A percentile compares a stretch with the other conserved stretches of the same genome.
phyloP scores from a whole-genome alignment of 2,113 vertebrate species.

The Halichoerus grypus region DNA sequence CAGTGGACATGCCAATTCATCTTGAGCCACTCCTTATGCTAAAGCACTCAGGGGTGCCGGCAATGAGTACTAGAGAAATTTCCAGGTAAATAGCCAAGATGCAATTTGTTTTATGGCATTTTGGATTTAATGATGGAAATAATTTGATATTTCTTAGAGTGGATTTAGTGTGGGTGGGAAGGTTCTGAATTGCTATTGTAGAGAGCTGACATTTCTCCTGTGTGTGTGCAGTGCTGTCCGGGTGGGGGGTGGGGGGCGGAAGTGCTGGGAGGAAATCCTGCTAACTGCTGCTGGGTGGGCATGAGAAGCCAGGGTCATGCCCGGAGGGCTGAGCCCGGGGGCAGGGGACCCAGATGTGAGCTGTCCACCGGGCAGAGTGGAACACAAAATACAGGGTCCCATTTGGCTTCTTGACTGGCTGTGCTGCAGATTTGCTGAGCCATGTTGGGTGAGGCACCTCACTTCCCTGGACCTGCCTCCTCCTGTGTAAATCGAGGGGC shows the following conservation, averaged over 20 bases:
- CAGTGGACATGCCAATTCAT: slow-evolving; percentile 26
- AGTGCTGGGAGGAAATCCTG: neutral
- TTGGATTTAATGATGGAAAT: slow-evolving; percentile 80
- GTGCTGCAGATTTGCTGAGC: neutral
- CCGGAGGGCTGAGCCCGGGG: fast-evolving
- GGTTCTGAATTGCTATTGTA: neutral
- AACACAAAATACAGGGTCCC: neutral
- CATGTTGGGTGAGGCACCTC: fast-evolving
- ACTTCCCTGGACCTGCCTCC: neutral
- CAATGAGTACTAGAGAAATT: slow-evolving; percentile 45
- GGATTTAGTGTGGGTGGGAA: slow-evolving; percentile 54
- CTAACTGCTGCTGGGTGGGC: neutral
- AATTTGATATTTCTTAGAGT: slow-evolving; percentile 72
- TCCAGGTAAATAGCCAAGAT: slow-evolving; percentile 67
- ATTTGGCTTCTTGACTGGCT: neutral
- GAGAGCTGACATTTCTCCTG: neutral
- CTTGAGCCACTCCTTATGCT: slow-evolving; percentile 54
- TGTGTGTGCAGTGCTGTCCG: too few relatives aligned
- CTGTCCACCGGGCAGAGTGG: neutral
- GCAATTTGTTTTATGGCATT: slow-evolving; percentile 78
- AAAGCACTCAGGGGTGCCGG: slow-evolving; percentile 2
- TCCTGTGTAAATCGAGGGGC: neutral
- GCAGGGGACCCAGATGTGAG: neutral
- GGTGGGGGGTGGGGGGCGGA: neutral
- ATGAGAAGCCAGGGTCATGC: fast-evolving